Percentiles rank a stretch among this genome's conserved stretches.
phyloP scores from a whole-genome alignment of 2,797 vertebrate species.

The Morus bassanus region DNA sequence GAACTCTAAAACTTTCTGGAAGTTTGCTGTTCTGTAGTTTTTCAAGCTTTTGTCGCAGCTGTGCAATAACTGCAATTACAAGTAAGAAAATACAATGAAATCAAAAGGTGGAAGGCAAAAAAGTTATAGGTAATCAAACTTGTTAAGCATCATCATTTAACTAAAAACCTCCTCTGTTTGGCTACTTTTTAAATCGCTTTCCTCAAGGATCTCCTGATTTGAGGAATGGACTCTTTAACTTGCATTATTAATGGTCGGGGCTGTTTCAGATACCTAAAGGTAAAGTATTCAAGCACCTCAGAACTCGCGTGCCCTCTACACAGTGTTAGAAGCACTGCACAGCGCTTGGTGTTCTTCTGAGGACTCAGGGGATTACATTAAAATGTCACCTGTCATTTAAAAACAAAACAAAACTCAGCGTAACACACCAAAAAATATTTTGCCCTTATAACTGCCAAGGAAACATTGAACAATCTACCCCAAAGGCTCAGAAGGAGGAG shows the following conservation, averaged over 20 bases:
- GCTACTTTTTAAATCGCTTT: neutral
- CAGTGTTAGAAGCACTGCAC: neutral
- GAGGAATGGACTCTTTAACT: neutral
- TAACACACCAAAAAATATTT: neutral
- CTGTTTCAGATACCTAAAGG: neutral
- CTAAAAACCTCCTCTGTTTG: neutral
- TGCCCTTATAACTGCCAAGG: neutral
- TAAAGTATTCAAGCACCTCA: neutral
- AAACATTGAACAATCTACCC: neutral
- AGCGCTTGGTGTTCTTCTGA: neutral
- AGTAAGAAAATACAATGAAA: neutral
- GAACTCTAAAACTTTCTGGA: constrained; percentile 91
- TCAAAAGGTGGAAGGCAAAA: neutral
- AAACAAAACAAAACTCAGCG: neutral
- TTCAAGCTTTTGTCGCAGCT: constrained; percentile 95
- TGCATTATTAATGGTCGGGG: neutral
- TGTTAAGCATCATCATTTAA: neutral
- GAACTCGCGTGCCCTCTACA: neutral
- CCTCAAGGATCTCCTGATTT: neutral
- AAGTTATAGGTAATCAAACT: neutral
- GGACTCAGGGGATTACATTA: neutral
- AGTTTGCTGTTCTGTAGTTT: constrained; percentile 86
- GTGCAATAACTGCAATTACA: constrained; percentile 85
- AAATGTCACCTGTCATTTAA: neutral
- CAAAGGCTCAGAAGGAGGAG: neutral